These are phyloP conservation scores for Zhuqinia jingwanae DNA, from an alignment of 2,888 invertebrate species.

Conservation along the genomic window DNA sequence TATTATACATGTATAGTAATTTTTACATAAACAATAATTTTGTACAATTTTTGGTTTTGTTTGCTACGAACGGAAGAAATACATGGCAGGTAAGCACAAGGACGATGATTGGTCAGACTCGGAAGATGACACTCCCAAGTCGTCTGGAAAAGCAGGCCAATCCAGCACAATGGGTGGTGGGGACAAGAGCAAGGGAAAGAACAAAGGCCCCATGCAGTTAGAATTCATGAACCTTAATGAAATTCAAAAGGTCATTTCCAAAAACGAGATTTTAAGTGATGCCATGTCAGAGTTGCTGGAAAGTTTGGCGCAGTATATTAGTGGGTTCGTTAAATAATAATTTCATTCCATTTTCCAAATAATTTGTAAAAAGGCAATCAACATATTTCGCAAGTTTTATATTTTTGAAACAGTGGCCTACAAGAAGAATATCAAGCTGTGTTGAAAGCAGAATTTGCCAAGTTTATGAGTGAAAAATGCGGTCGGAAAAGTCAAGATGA, in stretches of 20 bases:
- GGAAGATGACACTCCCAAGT: slow-evolving; percentile 83
- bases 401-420: slow-evolving; percentile 80
- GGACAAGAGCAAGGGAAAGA: slow-evolving; percentile 37
- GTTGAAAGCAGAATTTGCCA: slow-evolving; percentile 81
- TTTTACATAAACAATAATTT: too few species aligned
- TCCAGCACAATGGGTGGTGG: background rate
- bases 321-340: slow-evolving; percentile 83
- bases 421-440: slow-evolving; percentile 86
- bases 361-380: slow-evolving; percentile 41
- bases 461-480: slow-evolving; percentile 78
- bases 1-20: too few species aligned
- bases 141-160: slow-evolving; percentile 36
- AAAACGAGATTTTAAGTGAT: slow-evolving; percentile 82
- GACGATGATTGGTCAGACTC: slow-evolving; percentile 87
- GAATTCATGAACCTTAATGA: slow-evolving; percentile 87
- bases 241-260: slow-evolving; percentile 85
- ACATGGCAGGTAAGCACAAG: slow-evolving; percentile 80
- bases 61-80: too few species aligned
- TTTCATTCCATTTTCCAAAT: background rate
- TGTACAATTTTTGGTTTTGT: too few species aligned
- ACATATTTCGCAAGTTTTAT: slow-evolving; percentile 56
- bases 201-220: slow-evolving; percentile 81
- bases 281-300: slow-evolving; percentile 87
- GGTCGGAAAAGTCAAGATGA: slow-evolving; percentile 89
- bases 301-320: slow-evolving; percentile 86